Base-by-base conservation (phyloP, 2,113 vertebrate genomes). In the Apodemus sylvaticus region DNA sequence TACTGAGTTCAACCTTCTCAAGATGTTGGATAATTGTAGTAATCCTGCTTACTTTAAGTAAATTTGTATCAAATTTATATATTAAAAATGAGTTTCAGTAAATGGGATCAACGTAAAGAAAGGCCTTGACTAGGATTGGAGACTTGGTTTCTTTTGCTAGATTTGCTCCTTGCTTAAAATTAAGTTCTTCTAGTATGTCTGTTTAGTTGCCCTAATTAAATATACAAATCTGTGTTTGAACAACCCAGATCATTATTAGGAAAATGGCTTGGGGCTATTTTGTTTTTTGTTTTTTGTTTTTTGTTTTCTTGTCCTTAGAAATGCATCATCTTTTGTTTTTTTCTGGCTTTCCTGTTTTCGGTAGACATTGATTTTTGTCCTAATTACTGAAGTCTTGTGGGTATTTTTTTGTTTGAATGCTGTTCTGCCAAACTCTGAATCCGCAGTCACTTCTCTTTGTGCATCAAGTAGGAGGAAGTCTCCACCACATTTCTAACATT, bases 231-330 rank as follows among this genome's bases (percentile, higher is more conserved):
- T 66, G 17, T 90, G 22, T 71, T 68, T 96, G 29, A 96, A 42
- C 11, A 93, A 31, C 45, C 13, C 17, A 14, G 26, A 29, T 70
- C 92, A 29, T 92, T 7, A 64, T 79, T 93, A 89, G 20, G 45
- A 24, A 66, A 34, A 86, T 87, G 36, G 68, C 9, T 86, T 86
- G 79, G 34, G 55, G 19, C 55, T 88, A 11, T 96, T 91, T 90
- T 66, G 24, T 83, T 92, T 92, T 92, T 70, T 74, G 88, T 81
- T 13, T 94, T 95, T 86, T n/a, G n/a, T n/a, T n/a, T n/a, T n/a
- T n/a, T n/a, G n/a, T 53, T 58, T 58, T 58, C 4, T 58, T 58
- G 81, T 88, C 90, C 26, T 88, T 94, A 34, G 9, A 86, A 97
- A 76, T 45, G 5, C 73, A 81, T 14, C 42, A 88, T 79, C 3